These are phyloP conservation scores for Nomada fucata DNA, from an alignment of 2,888 invertebrate species.

Conservation along the genomic window DNA sequence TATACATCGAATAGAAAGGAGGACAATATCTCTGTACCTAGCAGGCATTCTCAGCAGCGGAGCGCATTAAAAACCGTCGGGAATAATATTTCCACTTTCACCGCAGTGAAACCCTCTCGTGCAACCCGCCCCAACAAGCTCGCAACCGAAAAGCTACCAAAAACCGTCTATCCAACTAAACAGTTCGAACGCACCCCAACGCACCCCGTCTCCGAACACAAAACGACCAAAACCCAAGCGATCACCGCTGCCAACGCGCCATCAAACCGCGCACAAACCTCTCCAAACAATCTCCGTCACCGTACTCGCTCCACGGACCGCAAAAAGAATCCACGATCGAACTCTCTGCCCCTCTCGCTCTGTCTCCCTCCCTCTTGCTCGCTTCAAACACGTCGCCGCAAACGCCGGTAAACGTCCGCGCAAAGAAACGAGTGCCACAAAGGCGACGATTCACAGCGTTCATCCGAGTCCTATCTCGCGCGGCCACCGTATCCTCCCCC, in stretches of 20 bases:
- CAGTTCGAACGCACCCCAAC: background rate
- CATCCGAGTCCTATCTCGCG: background rate
- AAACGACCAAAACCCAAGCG: background rate
- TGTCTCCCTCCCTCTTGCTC: no score
- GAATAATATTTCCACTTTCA: no score
- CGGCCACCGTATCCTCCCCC: background rate
- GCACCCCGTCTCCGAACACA: background rate
- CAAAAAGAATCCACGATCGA: background rate
- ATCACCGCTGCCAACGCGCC: background rate
- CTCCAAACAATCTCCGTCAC: background rate
- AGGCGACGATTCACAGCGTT: conserved; percentile 31
- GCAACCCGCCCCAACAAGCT: no score
- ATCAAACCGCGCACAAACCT: background rate
- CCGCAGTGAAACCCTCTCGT: no score
- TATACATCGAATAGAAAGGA: no score
- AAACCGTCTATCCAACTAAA: no score
- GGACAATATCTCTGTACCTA: no score
- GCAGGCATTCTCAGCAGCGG: no score
- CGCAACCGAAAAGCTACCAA: no score
- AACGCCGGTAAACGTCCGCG: background rate
- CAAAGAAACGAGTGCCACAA: conserved; percentile 11
- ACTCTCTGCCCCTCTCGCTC: background rate
- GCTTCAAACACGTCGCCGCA: conserved; percentile 10
- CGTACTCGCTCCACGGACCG: no score
- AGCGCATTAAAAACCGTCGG: no score